These are phyloP conservation scores for Echinarachnius parma DNA, from an alignment of 53 echinoderm and acorn worm genomes.

Conservation along the genomic window DNA sequence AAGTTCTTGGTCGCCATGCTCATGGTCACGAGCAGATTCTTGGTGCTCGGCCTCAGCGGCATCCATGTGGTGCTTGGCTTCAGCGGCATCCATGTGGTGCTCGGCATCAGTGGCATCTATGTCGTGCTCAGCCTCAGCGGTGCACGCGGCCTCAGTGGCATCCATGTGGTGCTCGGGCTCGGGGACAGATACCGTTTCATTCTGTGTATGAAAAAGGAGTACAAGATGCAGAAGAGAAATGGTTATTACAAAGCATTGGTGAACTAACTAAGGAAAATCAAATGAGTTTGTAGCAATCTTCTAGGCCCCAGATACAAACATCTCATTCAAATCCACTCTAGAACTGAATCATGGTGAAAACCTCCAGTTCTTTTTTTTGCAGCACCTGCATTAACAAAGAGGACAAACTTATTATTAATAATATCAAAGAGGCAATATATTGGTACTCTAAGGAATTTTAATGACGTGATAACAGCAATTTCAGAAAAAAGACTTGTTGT, in stretches of 20 bases:
- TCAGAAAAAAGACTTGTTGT: background rate
- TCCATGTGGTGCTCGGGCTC: too few species aligned
- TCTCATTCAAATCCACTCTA: background rate
- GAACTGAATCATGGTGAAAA: conserved; percentile 2
- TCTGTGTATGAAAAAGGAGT: background rate
- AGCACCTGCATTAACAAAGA: too few species aligned
- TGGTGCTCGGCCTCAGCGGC: too few species aligned
- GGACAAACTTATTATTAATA: too few species aligned
- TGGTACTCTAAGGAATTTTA: conserved; percentile 3
- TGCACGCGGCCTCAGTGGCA: too few species aligned
- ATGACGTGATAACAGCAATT: background rate
- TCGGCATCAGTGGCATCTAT: too few species aligned
- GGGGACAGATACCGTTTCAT: background rate
- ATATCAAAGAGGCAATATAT: background rate
- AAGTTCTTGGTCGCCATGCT: too few species aligned
- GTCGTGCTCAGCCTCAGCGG: too few species aligned
- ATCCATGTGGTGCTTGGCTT: too few species aligned
- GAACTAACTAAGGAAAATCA: background rate
- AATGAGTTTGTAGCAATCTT: conserved; percentile 2
- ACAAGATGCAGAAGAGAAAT: conserved; percentile 2
- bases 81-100: too few species aligned
- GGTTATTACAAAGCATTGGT: background rate
- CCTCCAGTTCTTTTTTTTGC: conserved; percentile 1
- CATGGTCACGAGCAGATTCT: too few species aligned
- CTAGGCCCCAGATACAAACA: conserved; percentile 6